Evolutionary conservation across 2,113 vertebrate genomes (phyloP).

Genomic region (Grammomys surdaster): DNA sequence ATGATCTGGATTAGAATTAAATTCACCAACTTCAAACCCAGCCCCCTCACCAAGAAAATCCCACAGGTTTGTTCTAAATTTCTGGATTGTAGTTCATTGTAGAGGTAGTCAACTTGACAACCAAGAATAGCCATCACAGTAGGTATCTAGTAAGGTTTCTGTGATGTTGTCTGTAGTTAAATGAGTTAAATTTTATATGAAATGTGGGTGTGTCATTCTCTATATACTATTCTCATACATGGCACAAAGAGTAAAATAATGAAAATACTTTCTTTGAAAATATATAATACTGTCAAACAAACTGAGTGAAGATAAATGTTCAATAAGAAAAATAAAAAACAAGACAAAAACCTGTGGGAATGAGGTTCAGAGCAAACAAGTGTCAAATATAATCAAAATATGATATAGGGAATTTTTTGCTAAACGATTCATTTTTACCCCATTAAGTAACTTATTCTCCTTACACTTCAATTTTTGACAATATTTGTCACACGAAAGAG

Average conservation of each 20-base stretch:
- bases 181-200: conserved; percentile 30
- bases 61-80: background rate
- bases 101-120: background rate
- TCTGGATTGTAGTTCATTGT: background rate
- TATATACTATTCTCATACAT: background rate
- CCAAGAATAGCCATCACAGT: background rate
- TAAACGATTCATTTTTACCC: conserved; percentile 3
- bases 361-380: conserved; percentile 1
- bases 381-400: conserved; percentile 12
- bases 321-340: background rate
- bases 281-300: background rate
- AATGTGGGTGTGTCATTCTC: background rate
- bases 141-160: background rate
- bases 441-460: conserved; percentile 25
- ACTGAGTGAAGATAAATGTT: background rate
- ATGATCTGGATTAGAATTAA: background rate
- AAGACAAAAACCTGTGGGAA: background rate
- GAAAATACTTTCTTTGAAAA: conserved; percentile 34
- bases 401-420: background rate
- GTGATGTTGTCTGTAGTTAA: background rate
- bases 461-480: background rate
- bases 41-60: background rate
- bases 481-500: no score
- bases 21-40: background rate
- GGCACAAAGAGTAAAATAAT: background rate